Conservation (phyloP, 2,113 vertebrate species). For the Coptodon rendalli region DNA sequence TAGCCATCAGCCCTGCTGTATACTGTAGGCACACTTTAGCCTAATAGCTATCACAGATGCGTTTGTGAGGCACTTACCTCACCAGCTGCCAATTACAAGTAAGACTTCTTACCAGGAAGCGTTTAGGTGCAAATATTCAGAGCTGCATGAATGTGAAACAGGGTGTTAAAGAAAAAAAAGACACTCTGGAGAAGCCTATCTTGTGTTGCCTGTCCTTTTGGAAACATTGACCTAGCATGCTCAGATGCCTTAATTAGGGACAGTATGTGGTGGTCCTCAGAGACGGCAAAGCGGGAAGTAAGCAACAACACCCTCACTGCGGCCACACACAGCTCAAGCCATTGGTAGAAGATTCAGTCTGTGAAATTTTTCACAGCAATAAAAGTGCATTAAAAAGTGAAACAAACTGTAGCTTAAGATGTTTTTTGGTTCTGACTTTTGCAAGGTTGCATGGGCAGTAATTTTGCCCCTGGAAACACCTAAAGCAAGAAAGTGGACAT, state of each 20-base stretch:
- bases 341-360: neutral
- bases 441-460: neutral
- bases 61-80: neutral
- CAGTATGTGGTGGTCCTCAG: neutral
- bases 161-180: neutral
- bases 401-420: neutral
- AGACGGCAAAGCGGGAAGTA: neutral
- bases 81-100: neutral
- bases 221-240: neutral
- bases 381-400: neutral
- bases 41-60: neutral
- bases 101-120: neutral
- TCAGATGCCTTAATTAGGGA: slow-evolving; percentile 20
- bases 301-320: neutral
- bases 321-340: neutral
- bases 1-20: neutral
- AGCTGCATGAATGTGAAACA: neutral
- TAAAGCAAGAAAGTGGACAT: neutral
- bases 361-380: neutral
- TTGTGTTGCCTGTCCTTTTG: neutral
- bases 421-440: neutral
- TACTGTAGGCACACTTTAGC: neutral
- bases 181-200: neutral
- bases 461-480: neutral
- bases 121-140: neutral